Evolutionary conservation across 2,888 invertebrate species (phyloP), one percentile per base, ranked within the genome.

Genomic region (Folsomia candida): DNA sequence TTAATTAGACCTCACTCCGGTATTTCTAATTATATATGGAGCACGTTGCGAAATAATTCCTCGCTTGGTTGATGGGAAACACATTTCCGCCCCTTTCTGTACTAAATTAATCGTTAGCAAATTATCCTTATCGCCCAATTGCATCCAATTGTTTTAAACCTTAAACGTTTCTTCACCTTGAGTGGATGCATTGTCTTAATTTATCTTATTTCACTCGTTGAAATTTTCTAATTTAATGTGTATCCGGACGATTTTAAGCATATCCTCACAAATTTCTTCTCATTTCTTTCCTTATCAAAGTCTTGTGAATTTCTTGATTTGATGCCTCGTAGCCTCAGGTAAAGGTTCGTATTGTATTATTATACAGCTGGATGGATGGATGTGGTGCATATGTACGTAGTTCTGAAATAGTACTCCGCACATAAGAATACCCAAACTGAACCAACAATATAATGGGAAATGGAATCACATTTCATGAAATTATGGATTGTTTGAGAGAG

Each of bases 131-230:
- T 54, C 54, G 18, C 22, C 54, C 54, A 54, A 37, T 22, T 54
- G 54, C 54, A 54, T 54, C 54, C 54, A 22, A 54, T 54, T 54
- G 54, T 54, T 54, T 54, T 54, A 54, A 37, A 37, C 6, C 37
- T 14, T 37, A 37, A 37, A 18, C 54, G 22, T 54, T 54, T 54
- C 54, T 54, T 54, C 54, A 54, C 54, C n/a, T 54, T 37, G 37
- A 14, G 6, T 54, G 54, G 6, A 20, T 22, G 18, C 54, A 54
- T 54, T 54, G 54, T 54, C 54, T 54, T 54, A 54, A 70, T 70
- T 70, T 67, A 67, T 66, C 66, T 70, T 67, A 67, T 66, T 62
- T 61, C 64, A 60, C 37, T 37, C 37, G 14, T 37, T n/a, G 14
- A 37, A 37, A 14, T 37, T 37, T 37, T 37, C 37, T 37, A 37